Evolutionary conservation across 2,888 invertebrate genomes (phyloP), one percentile per base, ranked within the genome.

Genomic region (Pristionchus arcanus): DNA sequence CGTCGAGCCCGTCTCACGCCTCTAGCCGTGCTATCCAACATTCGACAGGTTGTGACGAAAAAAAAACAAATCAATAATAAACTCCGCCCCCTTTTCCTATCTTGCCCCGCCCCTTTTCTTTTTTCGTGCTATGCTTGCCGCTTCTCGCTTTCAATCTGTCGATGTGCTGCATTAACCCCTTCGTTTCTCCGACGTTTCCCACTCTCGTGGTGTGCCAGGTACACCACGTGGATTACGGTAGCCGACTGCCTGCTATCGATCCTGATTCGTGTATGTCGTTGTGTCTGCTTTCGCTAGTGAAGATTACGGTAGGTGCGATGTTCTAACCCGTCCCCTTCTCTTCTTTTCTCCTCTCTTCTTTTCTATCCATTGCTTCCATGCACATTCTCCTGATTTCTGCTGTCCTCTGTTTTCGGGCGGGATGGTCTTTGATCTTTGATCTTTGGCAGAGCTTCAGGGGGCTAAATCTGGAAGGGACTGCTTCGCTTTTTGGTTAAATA

Each of bases 1-100:
- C 91, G 92, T 31, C 92, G 93, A 42, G 91, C 91, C 83, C 92
- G 92, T 68, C 91, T 91, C 66, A 91, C 91, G 59, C 92, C 93
- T 37, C 89, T 93, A 90, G 92, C 91, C 77, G 91, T 92, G 87
- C 91, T 93, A 89, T 93, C 93, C 83, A 91, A 90, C 59, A 91
- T 91, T 89, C 91, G 93, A 93, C 93, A 93, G 93, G 93, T 93
- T 84, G 34, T 34, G 28, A 31, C 16, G 31, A n/a, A 15, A n/a
- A 34, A n/a, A 37, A 59, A 87, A 34, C 11, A 28, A 66, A 63
- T 68, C 68, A 21, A 68, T 66, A 59, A 63, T 37, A 63, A 37
- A 37, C 63, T 85, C 85, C 63, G 63, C 63, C 85, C 83, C 37
- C 34, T 84, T 85, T 59, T 31, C 42, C 83, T 42, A 37, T 81